phyloP scores from a whole-genome alignment of 2,113 vertebrate genomes.

The Elephantulus edwardii region DNA sequence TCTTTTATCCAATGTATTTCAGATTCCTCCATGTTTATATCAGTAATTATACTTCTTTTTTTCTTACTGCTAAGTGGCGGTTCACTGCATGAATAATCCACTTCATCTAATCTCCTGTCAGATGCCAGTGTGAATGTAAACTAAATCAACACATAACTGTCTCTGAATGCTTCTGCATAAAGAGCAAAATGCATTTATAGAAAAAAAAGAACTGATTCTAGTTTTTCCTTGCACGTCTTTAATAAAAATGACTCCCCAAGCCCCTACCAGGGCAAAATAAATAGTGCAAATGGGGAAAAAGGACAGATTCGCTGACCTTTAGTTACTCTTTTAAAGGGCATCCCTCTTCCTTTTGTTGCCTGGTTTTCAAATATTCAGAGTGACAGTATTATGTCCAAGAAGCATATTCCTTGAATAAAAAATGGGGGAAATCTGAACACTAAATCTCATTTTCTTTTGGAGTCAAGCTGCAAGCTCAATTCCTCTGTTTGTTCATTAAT shows the following conservation, averaged over 20 bases:
- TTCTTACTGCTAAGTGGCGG: not conserved
- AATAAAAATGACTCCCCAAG: too few species aligned
- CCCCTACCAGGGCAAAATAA: not conserved
- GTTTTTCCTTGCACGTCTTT: not conserved
- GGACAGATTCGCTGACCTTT: not conserved
- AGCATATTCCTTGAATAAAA: constrained; percentile 8
- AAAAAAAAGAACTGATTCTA: not conserved
- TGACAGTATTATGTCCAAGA: not conserved
- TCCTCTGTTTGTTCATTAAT: constrained; percentile 3
- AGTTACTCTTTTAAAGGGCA: not conserved
- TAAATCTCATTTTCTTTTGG: constrained; percentile 43
- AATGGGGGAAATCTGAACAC: constrained; percentile 20
- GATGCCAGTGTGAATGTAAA: not conserved
- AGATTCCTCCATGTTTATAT: not conserved
- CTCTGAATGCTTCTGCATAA: not conserved
- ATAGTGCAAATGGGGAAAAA: not conserved
- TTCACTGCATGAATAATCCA: not conserved
- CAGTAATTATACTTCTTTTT: not conserved
- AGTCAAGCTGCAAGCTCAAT: constrained; percentile 33
- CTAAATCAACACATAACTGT: not conserved
- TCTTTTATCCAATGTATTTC: not conserved
- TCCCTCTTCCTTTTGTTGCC: not conserved
- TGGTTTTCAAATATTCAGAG: not conserved
- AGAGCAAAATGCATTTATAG: not conserved
- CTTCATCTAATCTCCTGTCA: not conserved